Percentiles rank a stretch among this genome's conserved stretches.
Conservation (phyloP, 2,888 invertebrate species). For the Notodonta dromedarius region DNA sequence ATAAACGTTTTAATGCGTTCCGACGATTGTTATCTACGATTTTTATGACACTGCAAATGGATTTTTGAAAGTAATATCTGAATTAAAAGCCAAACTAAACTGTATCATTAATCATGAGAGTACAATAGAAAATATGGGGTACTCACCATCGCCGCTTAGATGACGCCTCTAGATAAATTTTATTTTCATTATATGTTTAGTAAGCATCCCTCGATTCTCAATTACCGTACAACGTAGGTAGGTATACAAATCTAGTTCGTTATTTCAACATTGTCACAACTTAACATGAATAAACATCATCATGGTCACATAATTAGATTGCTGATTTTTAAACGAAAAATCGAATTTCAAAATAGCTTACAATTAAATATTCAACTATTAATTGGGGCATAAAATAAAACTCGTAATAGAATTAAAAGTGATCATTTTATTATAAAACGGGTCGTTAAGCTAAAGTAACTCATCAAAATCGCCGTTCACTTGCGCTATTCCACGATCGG, state of each 20-base stretch:
- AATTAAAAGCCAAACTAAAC: slow-evolving; percentile 56
- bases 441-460: slow-evolving; percentile 65
- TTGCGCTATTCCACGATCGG: slow-evolving; percentile 77
- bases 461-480: slow-evolving; percentile 74
- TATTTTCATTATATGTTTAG: slow-evolving; percentile 20
- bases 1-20: slow-evolving; percentile 71
- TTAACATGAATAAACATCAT: neutral
- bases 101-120: slow-evolving; percentile 57
- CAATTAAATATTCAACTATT: neutral
- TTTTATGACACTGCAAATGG: slow-evolving; percentile 77
- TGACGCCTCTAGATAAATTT: slow-evolving; percentile 26
- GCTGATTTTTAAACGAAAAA: neutral
- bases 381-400: slow-evolving; percentile 19
- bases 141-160: slow-evolving; percentile 34
- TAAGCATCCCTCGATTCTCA: neutral
- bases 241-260: neutral
- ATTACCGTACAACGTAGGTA: neutral
- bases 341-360: neutral
- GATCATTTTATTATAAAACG: slow-evolving; percentile 53
- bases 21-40: slow-evolving; percentile 70
- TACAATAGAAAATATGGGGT: slow-evolving; percentile 52
- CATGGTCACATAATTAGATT: neutral
- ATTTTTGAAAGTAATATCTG: slow-evolving; percentile 73
- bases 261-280: neutral
- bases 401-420: slow-evolving; percentile 37